Conservation (phyloP, 2,113 vertebrate species). For the Nycticryphes semicollaris region DNA sequence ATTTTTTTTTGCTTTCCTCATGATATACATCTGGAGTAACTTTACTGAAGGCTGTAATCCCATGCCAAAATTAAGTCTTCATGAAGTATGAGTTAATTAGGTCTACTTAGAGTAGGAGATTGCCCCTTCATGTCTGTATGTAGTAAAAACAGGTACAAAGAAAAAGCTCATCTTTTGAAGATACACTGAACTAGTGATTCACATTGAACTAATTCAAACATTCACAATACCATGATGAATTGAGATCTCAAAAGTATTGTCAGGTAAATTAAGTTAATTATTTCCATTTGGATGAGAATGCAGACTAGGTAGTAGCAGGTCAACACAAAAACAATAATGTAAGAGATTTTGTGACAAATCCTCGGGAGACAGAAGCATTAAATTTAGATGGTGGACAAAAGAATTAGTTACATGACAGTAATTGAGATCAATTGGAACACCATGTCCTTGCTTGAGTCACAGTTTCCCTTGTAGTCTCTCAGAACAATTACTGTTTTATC, state of each 20-base stretch:
- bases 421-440: slow-evolving; percentile 68
- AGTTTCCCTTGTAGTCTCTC: slow-evolving; percentile 34
- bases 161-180: background rate
- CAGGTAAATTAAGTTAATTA: slow-evolving; percentile 30
- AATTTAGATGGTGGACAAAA: slow-evolving; percentile 68
- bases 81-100: background rate
- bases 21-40: background rate
- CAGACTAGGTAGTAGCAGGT: background rate
- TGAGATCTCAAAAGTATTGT: background rate
- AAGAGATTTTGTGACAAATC: slow-evolving; percentile 40
- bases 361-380: slow-evolving; percentile 58
- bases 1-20: background rate
- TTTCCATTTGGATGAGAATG: slow-evolving; percentile 18
- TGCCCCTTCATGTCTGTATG: background rate
- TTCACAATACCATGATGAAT: background rate
- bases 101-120: background rate
- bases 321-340: background rate
- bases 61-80: background rate
- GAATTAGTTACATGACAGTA: slow-evolving; percentile 70
- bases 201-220: background rate
- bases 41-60: background rate
- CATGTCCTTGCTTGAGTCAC: slow-evolving; percentile 41
- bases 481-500: slow-evolving; percentile 69
- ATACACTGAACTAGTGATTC: background rate
- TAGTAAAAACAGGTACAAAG: background rate